These are phyloP conservation scores for Salminus brasiliensis DNA, from an alignment of 2,113 vertebrate genomes.

Conservation along the genomic window DNA sequence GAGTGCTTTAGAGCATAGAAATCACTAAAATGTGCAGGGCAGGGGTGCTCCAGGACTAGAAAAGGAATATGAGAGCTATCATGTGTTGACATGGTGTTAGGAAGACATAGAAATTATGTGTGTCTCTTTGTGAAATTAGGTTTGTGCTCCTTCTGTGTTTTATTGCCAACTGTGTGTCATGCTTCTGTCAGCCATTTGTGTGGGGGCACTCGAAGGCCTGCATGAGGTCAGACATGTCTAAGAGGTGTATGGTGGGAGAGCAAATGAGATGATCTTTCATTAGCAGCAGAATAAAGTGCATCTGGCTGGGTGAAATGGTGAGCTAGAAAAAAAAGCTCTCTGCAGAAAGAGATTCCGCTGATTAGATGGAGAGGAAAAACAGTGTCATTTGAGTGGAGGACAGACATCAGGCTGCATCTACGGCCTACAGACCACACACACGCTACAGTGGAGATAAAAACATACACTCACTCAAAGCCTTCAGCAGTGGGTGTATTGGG, in stretches of 20 bases:
- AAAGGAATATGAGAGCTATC: too few species aligned
- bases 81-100: too few species aligned
- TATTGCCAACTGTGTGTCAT: not conserved
- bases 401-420: not conserved
- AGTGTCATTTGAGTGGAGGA: not conserved
- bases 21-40: too few species aligned
- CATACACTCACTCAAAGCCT: not conserved
- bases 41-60: too few species aligned
- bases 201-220: constrained; percentile 4
- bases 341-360: constrained; percentile 33
- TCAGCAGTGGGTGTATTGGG: not conserved
- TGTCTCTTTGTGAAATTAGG: too few species aligned
- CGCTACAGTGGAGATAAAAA: not conserved
- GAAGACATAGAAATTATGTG: too few species aligned
- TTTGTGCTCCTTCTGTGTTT: not conserved
- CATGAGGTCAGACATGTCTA: constrained; percentile 23
- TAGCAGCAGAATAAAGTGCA: constrained; percentile 37
- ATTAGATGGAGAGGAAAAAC: constrained; percentile 22
- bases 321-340: constrained; percentile 24
- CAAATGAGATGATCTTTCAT: constrained; percentile 53
- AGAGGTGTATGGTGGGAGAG: constrained; percentile 25
- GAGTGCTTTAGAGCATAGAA: too few species aligned
- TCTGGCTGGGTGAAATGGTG: constrained; percentile 24
- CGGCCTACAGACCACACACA: not conserved
- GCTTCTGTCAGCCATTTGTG: not conserved